A percentile compares a stretch with the other conserved stretches of the same genome.
phyloP scores from a whole-genome alignment of 2,888 invertebrate species.

The Chymomyza procnemis region DNA sequence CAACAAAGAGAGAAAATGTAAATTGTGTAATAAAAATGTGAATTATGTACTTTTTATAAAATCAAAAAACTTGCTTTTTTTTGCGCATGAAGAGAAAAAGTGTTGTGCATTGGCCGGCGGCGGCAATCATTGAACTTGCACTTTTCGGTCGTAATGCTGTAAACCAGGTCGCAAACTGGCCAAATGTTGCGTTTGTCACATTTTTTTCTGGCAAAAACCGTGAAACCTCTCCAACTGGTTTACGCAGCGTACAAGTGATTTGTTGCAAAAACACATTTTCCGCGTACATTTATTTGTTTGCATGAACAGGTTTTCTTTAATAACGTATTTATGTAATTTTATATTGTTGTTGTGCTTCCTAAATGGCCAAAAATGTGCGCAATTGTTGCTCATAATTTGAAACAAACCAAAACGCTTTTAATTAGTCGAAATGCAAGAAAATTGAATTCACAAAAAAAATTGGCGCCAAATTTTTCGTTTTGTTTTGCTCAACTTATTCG shows the following conservation, averaged over 20 bases:
- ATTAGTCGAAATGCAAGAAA: background rate
- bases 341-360: constrained; percentile 44
- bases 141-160: constrained; percentile 16
- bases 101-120: constrained; percentile 7
- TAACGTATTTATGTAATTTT: constrained; percentile 1
- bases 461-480: constrained; percentile 5
- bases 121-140: constrained; percentile 61
- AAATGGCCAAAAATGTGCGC: constrained; percentile 32
- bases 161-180: constrained; percentile 12
- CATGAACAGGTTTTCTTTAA: constrained; percentile 37
- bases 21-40: constrained; percentile 65
- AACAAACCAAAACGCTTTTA: background rate
- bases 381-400: background rate
- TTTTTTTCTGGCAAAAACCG: constrained; percentile 5
- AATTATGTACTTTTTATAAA: constrained; percentile 72
- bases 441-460: background rate
- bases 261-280: constrained; percentile 42
- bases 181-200: constrained; percentile 16
- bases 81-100: background rate
- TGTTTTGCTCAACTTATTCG: constrained; percentile 10
- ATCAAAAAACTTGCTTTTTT: constrained; percentile 39
- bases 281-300: constrained; percentile 22
- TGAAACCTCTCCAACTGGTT: constrained; percentile 55
- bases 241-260: constrained; percentile 38
- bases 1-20: constrained; percentile 53